Evolutionary conservation across 1,140 invertebrate genomes (phyloP).

Genomic region (Bombus confusus): DNA sequence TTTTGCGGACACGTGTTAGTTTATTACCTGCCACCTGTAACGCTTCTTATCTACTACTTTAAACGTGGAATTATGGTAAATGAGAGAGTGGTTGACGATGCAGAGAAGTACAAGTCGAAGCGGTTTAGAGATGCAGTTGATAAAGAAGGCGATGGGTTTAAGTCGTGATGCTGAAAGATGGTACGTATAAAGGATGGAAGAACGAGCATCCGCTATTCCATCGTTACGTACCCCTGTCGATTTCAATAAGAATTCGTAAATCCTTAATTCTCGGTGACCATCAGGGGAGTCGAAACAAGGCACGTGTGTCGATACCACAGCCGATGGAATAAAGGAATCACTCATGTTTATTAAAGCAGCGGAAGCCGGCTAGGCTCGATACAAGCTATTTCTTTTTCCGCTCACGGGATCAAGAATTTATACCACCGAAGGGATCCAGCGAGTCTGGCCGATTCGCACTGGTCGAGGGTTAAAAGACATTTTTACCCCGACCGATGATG

Average conservation of each 20-base stretch:
- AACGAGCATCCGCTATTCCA: too few species aligned
- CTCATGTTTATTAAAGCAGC: slow-evolving; percentile 48
- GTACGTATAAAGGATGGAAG: background rate
- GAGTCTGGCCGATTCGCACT: slow-evolving; percentile 1
- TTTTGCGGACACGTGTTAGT: background rate
- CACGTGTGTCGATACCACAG: background rate
- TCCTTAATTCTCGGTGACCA: background rate
- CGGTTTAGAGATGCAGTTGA: background rate
- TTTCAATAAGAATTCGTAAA: background rate
- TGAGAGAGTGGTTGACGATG: background rate
- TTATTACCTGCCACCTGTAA: slow-evolving; percentile 18
- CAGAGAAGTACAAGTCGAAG: background rate
- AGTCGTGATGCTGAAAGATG: too few species aligned
- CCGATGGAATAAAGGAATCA: slow-evolving; percentile 35
- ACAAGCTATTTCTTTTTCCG: slow-evolving; percentile 35
- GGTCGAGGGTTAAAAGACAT: slow-evolving; percentile 1
- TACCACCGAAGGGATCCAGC: slow-evolving; percentile 23
- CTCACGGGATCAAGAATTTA: slow-evolving; percentile 52
- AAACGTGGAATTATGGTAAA: background rate
- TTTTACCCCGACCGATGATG: background rate
- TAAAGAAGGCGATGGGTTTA: background rate
- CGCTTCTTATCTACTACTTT: background rate
- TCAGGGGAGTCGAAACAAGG: background rate
- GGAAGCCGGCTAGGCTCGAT: background rate
- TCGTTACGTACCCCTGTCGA: background rate